Evolutionary conservation across 2,113 vertebrate genomes (phyloP).

Genomic region (Lophotis ruficrista): DNA sequence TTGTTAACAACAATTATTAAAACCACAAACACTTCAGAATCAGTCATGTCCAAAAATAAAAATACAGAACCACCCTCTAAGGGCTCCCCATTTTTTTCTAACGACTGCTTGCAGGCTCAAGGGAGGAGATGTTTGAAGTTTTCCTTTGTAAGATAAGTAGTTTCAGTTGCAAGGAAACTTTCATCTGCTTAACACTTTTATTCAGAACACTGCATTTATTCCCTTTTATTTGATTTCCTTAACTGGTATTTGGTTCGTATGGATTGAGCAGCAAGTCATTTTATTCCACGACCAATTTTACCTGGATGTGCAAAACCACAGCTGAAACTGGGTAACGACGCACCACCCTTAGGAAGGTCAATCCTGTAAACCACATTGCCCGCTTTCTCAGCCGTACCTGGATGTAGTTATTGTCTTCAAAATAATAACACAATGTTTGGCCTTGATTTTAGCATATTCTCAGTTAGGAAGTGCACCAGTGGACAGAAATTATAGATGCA

Average conservation of each 20-base stretch:
- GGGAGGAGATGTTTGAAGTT: background rate
- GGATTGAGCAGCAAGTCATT: background rate
- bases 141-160: background rate
- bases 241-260: background rate
- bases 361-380: background rate
- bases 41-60: background rate
- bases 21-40: background rate
- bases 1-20: background rate
- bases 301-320: background rate
- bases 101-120: background rate
- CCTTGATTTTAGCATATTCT: background rate
- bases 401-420: background rate
- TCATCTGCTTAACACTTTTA: background rate
- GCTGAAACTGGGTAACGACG: rapidly evolving
- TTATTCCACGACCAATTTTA: background rate
- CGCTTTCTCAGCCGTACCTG: background rate
- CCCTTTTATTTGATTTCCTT: background rate
- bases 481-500: background rate
- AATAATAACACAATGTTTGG: background rate
- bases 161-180: background rate
- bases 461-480: background rate
- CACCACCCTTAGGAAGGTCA: background rate
- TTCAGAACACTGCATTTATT: background rate
- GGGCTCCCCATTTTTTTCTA: background rate
- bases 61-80: background rate